Evolutionary conservation across 30 jellyfish, hydroid and myxozoan genomes (phyloP), one percentile per base, ranked within the genome.

Genomic region (Aurelia aurita): DNA sequence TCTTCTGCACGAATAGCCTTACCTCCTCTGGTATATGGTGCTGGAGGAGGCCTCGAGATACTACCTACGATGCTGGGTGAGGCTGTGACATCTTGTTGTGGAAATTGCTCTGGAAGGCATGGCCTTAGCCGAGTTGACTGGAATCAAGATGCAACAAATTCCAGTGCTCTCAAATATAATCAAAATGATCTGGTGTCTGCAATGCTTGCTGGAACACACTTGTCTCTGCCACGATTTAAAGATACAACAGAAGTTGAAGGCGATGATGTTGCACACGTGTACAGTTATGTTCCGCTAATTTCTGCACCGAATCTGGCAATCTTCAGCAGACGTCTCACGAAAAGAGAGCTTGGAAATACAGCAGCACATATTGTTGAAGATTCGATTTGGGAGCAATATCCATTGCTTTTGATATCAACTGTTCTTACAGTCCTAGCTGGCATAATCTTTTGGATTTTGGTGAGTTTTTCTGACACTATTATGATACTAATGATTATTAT

Each of bases 41-140:
- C n/a, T 22, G 16, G 23, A 12, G 27, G 35, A 35, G 43, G 58
- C 5, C 62, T 74, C 5, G 74, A 57, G 32, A 23, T 55, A 4
- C 26, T 74, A 22, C 86, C 86, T 5, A 10, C 13, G 9, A 32
- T 74, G 58, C 16, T 74, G 23, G 59, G n/a, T 61, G 54, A 74
- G 45, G 86, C 75, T 19, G 32, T 54, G 11, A 29, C 75, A 29
- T 55, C 74, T 57, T 74, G 86, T 26, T 81, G 91, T 55, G 91
- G 91, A 9, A 81, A 68, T 79, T 81, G 91, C 78, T n/a, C 43
- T 12, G 82, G 91, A 29, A 72, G 75, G 28, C 91, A 81, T 21
- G 91, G 91, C 6, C 26, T 29, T 10, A 39, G 69, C 35, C 21
- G 47, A 58, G 72, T 81, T 3, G 58, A 81, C 22, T 81, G 91